Percentiles rank a stretch among this genome's conserved stretches.
phyloP scores from a whole-genome alignment of 2,113 vertebrate species.

The Engystomops pustulosus region DNA sequence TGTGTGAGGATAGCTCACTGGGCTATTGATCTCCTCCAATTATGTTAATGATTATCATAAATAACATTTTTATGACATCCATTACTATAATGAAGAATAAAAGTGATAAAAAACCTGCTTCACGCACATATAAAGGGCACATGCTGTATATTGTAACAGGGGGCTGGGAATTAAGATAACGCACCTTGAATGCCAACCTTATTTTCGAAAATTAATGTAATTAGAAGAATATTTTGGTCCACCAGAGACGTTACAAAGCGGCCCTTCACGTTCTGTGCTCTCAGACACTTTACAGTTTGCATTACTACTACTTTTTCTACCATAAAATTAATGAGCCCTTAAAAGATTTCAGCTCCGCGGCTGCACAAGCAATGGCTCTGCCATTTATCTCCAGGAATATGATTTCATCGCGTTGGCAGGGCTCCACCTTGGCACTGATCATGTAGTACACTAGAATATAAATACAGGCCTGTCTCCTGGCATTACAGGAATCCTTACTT shows the following conservation, averaged over 20 bases:
- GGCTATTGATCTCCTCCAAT: not conserved
- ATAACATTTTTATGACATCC: not conserved
- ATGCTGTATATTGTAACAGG: too few relatives aligned
- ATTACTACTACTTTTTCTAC: not conserved
- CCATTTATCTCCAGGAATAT: constrained; percentile 10
- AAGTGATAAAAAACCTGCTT: not conserved
- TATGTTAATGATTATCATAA: not conserved
- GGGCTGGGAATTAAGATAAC: too few relatives aligned
- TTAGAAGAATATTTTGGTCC: too few relatives aligned
- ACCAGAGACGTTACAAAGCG: too few relatives aligned
- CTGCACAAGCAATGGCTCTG: not conserved
- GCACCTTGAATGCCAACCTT: too few relatives aligned
- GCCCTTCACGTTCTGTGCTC: too few relatives aligned
- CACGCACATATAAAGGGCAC: too few relatives aligned
- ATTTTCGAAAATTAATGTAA: too few relatives aligned
- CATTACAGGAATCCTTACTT: constrained; percentile 22
- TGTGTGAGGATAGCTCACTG: not conserved
- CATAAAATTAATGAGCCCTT: constrained; percentile 1
- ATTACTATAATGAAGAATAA: not conserved
- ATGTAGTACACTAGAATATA: not conserved
- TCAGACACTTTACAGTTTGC: not conserved
- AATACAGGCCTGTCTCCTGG: not conserved
- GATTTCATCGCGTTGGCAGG: constrained; percentile 24
- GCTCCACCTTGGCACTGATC: not conserved
- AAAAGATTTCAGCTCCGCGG: constrained; percentile 15